Percentiles rank a stretch among this genome's conserved stretches.
Conservation (phyloP, 2,797 vertebrate genomes). For the Chaenodraco wilsoni region DNA sequence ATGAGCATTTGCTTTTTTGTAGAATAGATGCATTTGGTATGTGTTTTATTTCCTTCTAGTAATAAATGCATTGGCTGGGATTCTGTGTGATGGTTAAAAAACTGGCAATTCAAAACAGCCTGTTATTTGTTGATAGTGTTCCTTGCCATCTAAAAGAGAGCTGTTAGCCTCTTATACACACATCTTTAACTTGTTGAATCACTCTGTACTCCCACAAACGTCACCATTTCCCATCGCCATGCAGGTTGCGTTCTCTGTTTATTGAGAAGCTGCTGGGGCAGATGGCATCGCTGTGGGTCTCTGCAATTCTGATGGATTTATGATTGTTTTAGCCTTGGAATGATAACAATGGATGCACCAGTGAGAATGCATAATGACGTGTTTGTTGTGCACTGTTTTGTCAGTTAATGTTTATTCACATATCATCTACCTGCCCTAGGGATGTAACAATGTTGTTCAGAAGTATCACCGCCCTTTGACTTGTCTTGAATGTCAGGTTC, state of each 20-base stretch:
- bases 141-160: background rate
- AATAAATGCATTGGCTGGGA: background rate
- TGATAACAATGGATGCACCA: constrained; percentile 24
- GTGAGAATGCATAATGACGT: constrained; percentile 31
- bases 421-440: background rate
- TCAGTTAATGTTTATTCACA: constrained; percentile 2
- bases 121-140: background rate
- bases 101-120: background rate
- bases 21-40: constrained; percentile 1
- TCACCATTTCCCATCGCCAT: constrained; percentile 42
- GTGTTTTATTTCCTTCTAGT: background rate
- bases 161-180: background rate
- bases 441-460: background rate
- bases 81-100: background rate
- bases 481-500: constrained; percentile 47
- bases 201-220: constrained; percentile 33
- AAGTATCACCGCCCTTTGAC: constrained; percentile 16
- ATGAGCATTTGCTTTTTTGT: background rate
- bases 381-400: constrained; percentile 14
- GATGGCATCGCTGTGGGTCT: constrained; percentile 16
- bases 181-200: constrained; percentile 57
- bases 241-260: constrained; percentile 38
- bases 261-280: constrained; percentile 15
- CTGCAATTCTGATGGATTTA: constrained; percentile 27
- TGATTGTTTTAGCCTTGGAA: constrained; percentile 29